Evolutionary conservation across 2,113 vertebrate species (phyloP).

Genomic region (Pan troglodytes): NHGRI_mPanTro3-v2.1_pri NC_072411.2:112807001-112807500

Average conservation of each 20-base stretch:
- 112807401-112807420: too few relatives aligned
- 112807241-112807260: neutral
- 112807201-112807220: neutral
- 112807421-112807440: neutral
- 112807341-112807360: rapidly evolving
- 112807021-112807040: neutral
- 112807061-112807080: neutral
- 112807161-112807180: neutral
- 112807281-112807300: neutral
- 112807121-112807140: neutral
- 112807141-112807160: neutral
- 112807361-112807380: neutral
- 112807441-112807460: neutral
- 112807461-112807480: neutral
- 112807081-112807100: neutral
- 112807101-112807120: neutral
- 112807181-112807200: neutral
- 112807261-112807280: neutral
- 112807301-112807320: neutral
- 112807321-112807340: neutral
- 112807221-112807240: neutral
- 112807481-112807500: neutral
- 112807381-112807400: neutral
- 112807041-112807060: neutral
- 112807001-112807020: slow-evolving; percentile 20